phyloP scores from a whole-genome alignment of 2,888 invertebrate genomes.

The Pimpla rufipes region DNA sequence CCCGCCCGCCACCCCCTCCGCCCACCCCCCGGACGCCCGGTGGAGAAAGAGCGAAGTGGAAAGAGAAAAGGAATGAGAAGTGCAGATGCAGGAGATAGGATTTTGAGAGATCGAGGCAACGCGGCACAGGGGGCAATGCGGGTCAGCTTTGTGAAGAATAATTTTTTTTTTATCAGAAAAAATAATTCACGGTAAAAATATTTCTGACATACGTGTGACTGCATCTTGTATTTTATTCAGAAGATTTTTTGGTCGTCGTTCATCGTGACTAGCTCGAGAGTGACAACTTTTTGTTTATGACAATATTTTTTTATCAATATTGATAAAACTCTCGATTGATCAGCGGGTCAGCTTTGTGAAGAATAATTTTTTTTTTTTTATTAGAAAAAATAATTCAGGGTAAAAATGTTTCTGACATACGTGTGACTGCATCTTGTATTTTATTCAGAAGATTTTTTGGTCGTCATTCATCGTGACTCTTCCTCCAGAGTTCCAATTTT shows the following conservation, averaged over 20 bases:
- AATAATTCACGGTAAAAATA: too few relatives aligned
- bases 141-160: too few relatives aligned
- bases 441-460: neutral
- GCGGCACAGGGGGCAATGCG: conserved; percentile 32
- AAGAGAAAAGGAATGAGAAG: conserved; percentile 70
- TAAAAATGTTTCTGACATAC: too few relatives aligned
- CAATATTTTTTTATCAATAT: too few relatives aligned
- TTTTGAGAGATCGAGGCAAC: conserved; percentile 13
- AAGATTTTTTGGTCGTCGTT: neutral
- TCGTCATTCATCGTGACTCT: neutral
- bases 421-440: neutral
- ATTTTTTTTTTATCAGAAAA: too few relatives aligned
- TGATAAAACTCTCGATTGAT: too few relatives aligned
- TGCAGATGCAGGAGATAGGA: conserved; percentile 42
- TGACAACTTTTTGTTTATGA: neutral
- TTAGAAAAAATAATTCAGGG: neutral
- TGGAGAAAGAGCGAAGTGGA: conserved; percentile 71
- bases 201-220: neutral
- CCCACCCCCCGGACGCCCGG: conserved; percentile 51
- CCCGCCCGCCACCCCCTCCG: neutral
- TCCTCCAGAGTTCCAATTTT: neutral
- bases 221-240: too few relatives aligned
- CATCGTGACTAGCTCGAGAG: too few relatives aligned
- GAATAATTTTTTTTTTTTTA: too few relatives aligned
- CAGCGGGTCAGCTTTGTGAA: too few relatives aligned